These are phyloP conservation scores for Mastomys natalensis DNA, from an alignment of 2,113 vertebrate species.

Conservation along the genomic window DNA sequence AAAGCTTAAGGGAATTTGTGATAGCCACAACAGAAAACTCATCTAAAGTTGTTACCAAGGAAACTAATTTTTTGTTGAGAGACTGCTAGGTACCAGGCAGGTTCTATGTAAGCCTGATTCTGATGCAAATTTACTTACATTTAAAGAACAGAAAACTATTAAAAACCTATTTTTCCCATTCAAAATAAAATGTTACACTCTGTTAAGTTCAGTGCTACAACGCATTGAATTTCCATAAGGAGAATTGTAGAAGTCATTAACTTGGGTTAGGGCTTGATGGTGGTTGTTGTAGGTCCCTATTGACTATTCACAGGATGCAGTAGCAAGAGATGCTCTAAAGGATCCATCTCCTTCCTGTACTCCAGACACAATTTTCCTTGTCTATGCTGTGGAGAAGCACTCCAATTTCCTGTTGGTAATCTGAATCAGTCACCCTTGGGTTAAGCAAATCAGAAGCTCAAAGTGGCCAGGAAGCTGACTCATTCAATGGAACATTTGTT, in stretches of 20 bases:
- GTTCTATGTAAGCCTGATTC: not conserved
- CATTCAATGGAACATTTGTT: not conserved
- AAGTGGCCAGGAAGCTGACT: too few relatives aligned
- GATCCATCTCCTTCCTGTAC: not conserved
- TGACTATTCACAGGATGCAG: not conserved
- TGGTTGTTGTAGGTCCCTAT: not conserved
- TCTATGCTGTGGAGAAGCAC: not conserved
- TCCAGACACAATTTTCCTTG: not conserved
- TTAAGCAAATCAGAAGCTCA: not conserved
- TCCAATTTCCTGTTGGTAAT: not conserved
- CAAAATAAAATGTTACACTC: not conserved
- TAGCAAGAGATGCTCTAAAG: not conserved
- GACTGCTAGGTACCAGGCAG: not conserved
- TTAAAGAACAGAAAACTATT: not conserved
- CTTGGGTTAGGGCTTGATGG: not conserved
- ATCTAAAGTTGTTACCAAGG: slow-evolving; percentile 12
- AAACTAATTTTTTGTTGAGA: not conserved
- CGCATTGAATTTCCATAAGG: slow-evolving; percentile 14
- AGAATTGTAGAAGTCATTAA: not conserved
- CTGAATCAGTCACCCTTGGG: not conserved
- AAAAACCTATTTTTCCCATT: not conserved
- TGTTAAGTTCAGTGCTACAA: not conserved
- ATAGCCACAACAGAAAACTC: not conserved
- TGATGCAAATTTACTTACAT: not conserved
- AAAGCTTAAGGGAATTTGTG: not conserved